Percentiles rank a stretch among this genome's conserved stretches.
Conservation (phyloP, 2,888 invertebrate genomes). For the Protodeltote pygarga region DNA sequence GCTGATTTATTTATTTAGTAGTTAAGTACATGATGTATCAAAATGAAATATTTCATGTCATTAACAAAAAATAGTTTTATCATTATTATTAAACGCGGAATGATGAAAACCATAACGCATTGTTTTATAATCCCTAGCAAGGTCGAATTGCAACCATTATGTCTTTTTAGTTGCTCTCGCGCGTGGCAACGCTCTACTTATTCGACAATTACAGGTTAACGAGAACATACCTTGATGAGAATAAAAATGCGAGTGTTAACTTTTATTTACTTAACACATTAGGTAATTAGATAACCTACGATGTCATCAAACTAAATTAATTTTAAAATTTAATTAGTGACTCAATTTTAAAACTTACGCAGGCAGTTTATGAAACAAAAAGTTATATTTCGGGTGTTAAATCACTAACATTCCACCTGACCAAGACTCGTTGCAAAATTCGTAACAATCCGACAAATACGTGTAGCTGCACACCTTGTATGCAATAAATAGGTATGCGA, state of each 20-base stretch:
- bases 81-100: conserved; percentile 24
- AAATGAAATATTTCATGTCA: no score
- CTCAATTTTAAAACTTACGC: conserved; percentile 11
- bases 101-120: conserved; percentile 49
- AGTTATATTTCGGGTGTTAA: conserved; percentile 15
- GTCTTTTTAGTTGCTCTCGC: conserved; percentile 57
- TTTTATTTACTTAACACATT: conserved; percentile 42
- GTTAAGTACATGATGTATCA: no score
- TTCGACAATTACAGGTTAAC: conserved; percentile 56
- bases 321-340: conserved; percentile 9
- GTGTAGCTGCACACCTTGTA: background rate
- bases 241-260: conserved; percentile 50
- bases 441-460: conserved; percentile 6
- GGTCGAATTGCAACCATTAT: conserved; percentile 57
- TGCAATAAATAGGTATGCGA: background rate
- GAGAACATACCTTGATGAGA: conserved; percentile 51
- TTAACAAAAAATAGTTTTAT: conserved; percentile 26
- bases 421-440: conserved; percentile 7
- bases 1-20: no score
- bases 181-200: conserved; percentile 69
- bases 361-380: conserved; percentile 3
- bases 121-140: conserved; percentile 58
- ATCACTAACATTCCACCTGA: conserved; percentile 5
- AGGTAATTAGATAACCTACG: conserved; percentile 24
- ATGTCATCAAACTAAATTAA: conserved; percentile 1